These are phyloP conservation scores for Cephus cinctus DNA, from an alignment of 1,140 invertebrate genomes.

Conservation along the genomic window DNA sequence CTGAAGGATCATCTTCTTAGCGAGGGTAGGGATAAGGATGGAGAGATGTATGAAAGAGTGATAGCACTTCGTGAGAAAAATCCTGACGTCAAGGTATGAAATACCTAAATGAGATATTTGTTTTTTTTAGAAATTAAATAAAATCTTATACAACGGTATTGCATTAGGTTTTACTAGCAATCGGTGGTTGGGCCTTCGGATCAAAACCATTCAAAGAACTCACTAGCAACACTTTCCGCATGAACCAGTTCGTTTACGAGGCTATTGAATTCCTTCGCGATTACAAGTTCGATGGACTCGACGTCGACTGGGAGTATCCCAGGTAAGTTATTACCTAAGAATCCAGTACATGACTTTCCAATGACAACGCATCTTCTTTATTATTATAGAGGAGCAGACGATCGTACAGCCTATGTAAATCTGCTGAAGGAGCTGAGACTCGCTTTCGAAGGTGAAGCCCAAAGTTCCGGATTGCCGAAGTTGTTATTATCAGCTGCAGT, in stretches of 20 bases:
- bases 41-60: constrained; percentile 81
- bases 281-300: constrained; percentile 92
- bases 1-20: constrained; percentile 80
- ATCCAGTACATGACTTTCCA: not conserved
- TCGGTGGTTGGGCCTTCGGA: constrained; percentile 94
- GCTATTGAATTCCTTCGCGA: constrained; percentile 89
- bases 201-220: constrained; percentile 91
- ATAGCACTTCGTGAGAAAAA: constrained; percentile 85
- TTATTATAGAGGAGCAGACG: constrained; percentile 71
- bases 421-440: constrained; percentile 80
- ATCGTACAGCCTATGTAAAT: constrained; percentile 77
- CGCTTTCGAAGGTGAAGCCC: constrained; percentile 86
- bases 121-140: too few species aligned
- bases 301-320: constrained; percentile 97
- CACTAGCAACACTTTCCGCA: constrained; percentile 85
- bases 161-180: constrained; percentile 77
- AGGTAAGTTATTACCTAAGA: constrained; percentile 51
- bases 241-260: constrained; percentile 94
- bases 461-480: constrained; percentile 62
- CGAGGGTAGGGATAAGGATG: constrained; percentile 76
- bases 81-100: constrained; percentile 77
- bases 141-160: too few species aligned
- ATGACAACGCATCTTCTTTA: constrained; percentile 2
- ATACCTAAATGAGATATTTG: not conserved
- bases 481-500: constrained; percentile 87